Base-by-base conservation (phyloP, 2,797 vertebrate genomes). In the Aythya fuligula region DNA sequence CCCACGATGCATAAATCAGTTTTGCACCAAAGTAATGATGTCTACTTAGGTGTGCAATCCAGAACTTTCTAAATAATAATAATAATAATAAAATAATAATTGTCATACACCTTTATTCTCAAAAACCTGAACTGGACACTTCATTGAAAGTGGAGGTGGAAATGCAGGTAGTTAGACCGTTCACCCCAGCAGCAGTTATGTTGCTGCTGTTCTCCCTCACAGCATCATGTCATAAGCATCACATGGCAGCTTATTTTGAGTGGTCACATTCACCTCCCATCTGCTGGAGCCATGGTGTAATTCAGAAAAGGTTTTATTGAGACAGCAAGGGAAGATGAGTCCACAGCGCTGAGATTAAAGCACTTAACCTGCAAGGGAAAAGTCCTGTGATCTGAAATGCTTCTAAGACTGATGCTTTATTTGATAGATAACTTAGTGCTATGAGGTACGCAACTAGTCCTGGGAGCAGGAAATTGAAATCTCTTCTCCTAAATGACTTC, bases 1-100 rank as follows among this genome's bases (percentile, higher is more conserved):
- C 58, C 72, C 22, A 38, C 34, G 38, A 47, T 0, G 0, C 1
- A 0, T 24, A 45, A 30, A 25, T 7, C 69, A 60, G 36, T 36
- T 76, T 58, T 38, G 7, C 47, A 32, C 28, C 39, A 25, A 62
- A 84, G 38, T 25, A 32, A n/a, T 11, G 24, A 11, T 16, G 53
- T 38, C 65, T 9, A 12, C 75, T 43, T 69, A 77, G 61, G 43
- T 81, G 93, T 27, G 28, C 27, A 77, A 24, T 12, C 75, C 45
- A 85, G 57, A 85, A 43, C 20, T 18, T 47, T 54, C 41, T n/a
- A 15, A 1, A 2, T 34, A 43, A 49, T 54, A 84, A 53, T 10
- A 45, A 45, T 41, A 41, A 43, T 43, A 47, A 21, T 5, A 47
- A 49, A 49, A 49, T 47, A 22, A 47, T 21, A 22, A 47, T 22